Evolutionary conservation across 2,113 vertebrate species (phyloP).

Genomic region (Bostrychus sinensis): DNA sequence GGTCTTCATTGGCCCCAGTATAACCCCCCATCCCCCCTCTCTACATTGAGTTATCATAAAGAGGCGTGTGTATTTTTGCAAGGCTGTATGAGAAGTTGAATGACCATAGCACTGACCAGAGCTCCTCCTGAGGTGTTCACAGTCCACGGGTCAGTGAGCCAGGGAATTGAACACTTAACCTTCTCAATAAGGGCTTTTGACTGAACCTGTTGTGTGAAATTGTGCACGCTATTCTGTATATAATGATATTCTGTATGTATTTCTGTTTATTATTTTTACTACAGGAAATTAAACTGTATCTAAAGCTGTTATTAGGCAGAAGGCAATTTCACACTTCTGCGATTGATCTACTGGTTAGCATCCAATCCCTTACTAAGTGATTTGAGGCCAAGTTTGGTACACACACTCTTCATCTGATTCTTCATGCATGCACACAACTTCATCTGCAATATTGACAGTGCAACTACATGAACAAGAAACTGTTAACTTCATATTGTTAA

Average conservation of each 20-base stretch:
- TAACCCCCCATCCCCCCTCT: constrained; percentile 19
- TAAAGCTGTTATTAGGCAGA: too few relatives aligned
- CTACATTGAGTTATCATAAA: constrained; percentile 61
- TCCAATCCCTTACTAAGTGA: too few relatives aligned
- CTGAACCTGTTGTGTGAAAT: constrained; percentile 11
- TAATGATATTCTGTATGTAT: neutral
- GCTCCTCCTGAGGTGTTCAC: constrained; percentile 32
- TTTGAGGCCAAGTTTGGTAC: too few relatives aligned
- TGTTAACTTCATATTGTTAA: too few relatives aligned
- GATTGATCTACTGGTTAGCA: too few relatives aligned
- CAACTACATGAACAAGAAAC: too few relatives aligned
- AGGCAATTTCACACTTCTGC: too few relatives aligned
- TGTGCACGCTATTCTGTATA: neutral
- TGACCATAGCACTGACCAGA: constrained; percentile 51
- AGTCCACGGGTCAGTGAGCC: constrained; percentile 33
- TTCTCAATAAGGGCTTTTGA: constrained; percentile 22
- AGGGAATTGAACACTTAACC: constrained; percentile 30
- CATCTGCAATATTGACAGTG: too few relatives aligned
- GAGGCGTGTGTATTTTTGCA: constrained; percentile 34
- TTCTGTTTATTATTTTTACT: neutral
- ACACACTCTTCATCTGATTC: too few relatives aligned
- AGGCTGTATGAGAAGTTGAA: constrained; percentile 52
- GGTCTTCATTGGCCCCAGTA: constrained; percentile 46
- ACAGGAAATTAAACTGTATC: too few relatives aligned
- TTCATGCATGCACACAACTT: too few relatives aligned